A percentile compares a stretch with the other conserved stretches of the same genome.
phyloP scores from a whole-genome alignment of 2,113 vertebrate genomes.

The Brienomyrus longianalis region DNA sequence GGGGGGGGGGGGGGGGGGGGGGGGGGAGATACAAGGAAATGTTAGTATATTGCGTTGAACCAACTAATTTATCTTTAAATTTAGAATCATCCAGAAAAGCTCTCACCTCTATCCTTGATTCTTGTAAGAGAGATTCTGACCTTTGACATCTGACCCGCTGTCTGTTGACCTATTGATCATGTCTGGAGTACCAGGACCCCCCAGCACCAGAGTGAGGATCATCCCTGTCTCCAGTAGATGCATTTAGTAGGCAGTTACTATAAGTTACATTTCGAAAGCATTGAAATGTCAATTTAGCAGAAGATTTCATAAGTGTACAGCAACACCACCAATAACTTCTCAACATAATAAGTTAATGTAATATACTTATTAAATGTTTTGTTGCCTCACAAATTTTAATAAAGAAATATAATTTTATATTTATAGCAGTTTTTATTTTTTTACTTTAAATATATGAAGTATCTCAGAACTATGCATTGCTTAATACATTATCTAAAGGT shows the following conservation, averaged over 20 bases:
- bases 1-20: conserved; percentile 31
- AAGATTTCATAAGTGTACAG: neutral
- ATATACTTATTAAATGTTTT: neutral
- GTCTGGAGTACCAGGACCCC: conserved; percentile 52
- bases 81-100: conserved; percentile 39
- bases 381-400: neutral
- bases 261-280: neutral
- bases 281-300: neutral
- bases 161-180: conserved; percentile 72
- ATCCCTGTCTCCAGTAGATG: too few relatives aligned
- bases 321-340: neutral
- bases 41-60: neutral
- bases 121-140: conserved; percentile 39
- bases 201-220: neutral
- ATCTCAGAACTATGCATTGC: neutral
- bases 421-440: neutral
- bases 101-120: neutral
- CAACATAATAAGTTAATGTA: neutral
- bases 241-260: neutral
- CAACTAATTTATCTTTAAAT: conserved; percentile 34
- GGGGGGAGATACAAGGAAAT: conserved; percentile 11
- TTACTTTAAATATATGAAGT: neutral
- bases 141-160: conserved; percentile 59
- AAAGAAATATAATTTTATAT: neutral
- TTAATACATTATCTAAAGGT: neutral